Evolutionary conservation across 1,140 invertebrate genomes (phyloP).

Genomic region (Magallana ariakensis): DNA sequence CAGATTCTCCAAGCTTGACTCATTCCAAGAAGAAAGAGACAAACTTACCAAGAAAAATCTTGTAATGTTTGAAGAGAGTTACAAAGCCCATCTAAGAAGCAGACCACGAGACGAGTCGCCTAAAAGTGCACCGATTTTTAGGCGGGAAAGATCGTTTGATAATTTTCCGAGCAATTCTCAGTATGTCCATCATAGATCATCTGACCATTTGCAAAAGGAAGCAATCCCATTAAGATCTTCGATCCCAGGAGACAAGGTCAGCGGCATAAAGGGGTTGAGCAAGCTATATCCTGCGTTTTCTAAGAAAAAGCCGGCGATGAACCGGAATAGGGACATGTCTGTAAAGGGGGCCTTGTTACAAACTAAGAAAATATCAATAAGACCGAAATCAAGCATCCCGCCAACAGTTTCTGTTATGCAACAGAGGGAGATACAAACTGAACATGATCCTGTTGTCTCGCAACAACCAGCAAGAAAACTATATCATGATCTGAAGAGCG

Average conservation of each 20-base stretch:
- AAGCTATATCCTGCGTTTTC: conserved; percentile 15
- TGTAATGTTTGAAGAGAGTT: conserved; percentile 33
- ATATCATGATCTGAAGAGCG: not conserved
- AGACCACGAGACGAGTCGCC: conserved; percentile 17
- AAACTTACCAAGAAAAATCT: conserved; percentile 27
- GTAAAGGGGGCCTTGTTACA: not conserved
- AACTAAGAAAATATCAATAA: not conserved
- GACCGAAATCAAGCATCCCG: not conserved
- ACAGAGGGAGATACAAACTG: not conserved
- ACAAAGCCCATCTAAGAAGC: not conserved
- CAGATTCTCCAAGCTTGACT: not conserved
- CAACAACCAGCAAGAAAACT: not conserved
- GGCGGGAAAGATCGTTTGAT: not conserved
- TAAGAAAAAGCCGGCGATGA: not conserved
- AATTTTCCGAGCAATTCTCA: not conserved
- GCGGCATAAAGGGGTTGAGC: conserved; percentile 18
- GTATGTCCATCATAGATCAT: not conserved
- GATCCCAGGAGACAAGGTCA: not conserved
- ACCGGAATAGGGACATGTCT: not conserved
- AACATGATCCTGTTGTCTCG: too few species aligned
- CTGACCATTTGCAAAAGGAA: not conserved
- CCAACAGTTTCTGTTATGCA: not conserved
- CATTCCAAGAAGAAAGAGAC: not conserved
- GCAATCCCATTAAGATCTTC: not conserved
- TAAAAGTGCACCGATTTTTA: not conserved